Evolutionary conservation across 1,140 invertebrate genomes (phyloP), one percentile per base, ranked within the genome.

Genomic region (Ceratina calcarata): DNA sequence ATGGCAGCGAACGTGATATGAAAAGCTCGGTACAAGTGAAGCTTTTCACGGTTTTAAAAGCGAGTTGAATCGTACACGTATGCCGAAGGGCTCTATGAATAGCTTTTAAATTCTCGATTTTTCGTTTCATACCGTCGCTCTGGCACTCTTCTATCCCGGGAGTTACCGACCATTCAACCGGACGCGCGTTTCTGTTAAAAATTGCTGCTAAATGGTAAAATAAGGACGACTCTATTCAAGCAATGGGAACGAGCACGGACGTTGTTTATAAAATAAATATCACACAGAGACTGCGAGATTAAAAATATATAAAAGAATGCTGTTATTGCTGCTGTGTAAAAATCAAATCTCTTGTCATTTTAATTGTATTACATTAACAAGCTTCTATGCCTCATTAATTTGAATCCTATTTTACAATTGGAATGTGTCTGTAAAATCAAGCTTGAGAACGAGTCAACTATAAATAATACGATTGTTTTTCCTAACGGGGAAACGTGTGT

Each of bases 71-170:
- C 32, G 57, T 60, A 10, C 69, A 45, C 32, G 27, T 32, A 32
- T 24, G 24, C 4, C 69, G n/a, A 49, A 32, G 13, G n/a, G 60
- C 49, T n/a, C 18, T 20, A 64, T 65, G 6, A n/a, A 65, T 16
- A 53, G 45, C 71, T 74, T 53, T 74, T 32, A 74, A 65, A 65
- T 74, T 53, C n/a, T 53, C 60, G 60, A 64, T 74, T 74, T 74
- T 65, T 72, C 45, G 18, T 49, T 20, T 32, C 22, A 64, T 64
- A 64, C n/a, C 60, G 20, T 60, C 24, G 37, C n/a, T 64, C n/a
- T 12, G 7, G 1, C 18, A 16, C 69, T 16, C 57, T 45, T 71
- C 24, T 18, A 58, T 37, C 22, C 55, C 12, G 18, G 12, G 27
- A 45, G n/a, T 32, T 18, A 18, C 24, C n/a, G 22, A 7, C 27